Evolutionary conservation across 2,797 vertebrate species (phyloP), one percentile per base, ranked within the genome.

Genomic region (Heliangelus exortis): DNA sequence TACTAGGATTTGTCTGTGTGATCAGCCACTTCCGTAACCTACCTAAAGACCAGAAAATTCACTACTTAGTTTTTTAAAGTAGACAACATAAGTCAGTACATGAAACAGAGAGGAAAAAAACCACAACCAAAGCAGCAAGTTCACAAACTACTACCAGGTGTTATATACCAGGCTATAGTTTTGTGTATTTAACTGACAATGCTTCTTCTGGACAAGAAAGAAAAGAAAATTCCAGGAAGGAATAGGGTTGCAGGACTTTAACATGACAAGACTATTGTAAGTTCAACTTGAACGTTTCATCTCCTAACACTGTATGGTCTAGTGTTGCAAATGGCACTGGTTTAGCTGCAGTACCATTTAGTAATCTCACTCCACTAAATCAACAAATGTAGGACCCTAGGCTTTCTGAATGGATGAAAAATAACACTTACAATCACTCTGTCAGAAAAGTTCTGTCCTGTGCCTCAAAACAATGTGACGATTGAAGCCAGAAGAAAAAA

Each of bases 71-170:
- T 77, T 18, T 75, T 20, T 74, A 22, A 48, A 4, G 7, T 8
- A 26, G 17, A 11, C 10, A 69, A 54, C 15, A 23, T 9, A 77
- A 55, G 5, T 66, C 19, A 69, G 3, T 15, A 34, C 1, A 20
- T 39, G 39, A 85, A 67, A 45, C 2, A 63, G 15, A 17, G 23
- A 5, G 5, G 7, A 6, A 59, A 57, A 57, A 79, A 81, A 6
- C 9, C 9, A 36, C 28, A 73, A 51, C 16, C 7, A 61, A 72
- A 66, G 1, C 18, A 36, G 3, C 22, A 77, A n/a, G 13, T 2
- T 72, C 25, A 28, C 0, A 2, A 76, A 16, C 6, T 1, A 4
- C 47, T 87, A 10, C 4, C 23, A 68, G 5, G 3, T 51, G 31
- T 36, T 71, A 28, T 5, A 45, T 34, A 22, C 12, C 8, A 68